These are phyloP conservation scores for Drosophila nigromelanica DNA, from an alignment of 1,140 invertebrate genomes.

Conservation along the genomic window DNA sequence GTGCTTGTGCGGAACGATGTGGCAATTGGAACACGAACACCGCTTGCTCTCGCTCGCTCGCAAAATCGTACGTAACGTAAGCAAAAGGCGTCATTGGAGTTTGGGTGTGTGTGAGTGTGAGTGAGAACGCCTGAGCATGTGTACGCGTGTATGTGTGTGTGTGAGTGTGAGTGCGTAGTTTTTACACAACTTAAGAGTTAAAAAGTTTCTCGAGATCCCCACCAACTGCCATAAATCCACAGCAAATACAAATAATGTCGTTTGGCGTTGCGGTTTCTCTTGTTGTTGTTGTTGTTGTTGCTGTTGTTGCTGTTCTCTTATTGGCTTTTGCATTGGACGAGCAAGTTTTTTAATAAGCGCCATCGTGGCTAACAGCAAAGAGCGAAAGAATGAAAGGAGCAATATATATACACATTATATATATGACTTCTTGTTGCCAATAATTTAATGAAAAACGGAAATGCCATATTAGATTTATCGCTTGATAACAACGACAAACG, in stretches of 20 bases:
- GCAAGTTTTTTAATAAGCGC: constrained; percentile 73
- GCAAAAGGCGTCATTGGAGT: constrained; percentile 35
- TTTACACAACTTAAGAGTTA: constrained; percentile 30
- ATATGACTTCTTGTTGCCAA: constrained; percentile 56
- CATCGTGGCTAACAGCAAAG: constrained; percentile 26
- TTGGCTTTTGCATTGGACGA: constrained; percentile 27
- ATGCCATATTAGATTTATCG: constrained; percentile 73
- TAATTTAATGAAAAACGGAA: constrained; percentile 79
- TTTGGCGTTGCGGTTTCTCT: constrained; percentile 28
- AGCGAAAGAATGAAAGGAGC: neutral
- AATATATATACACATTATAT: constrained; percentile 6
- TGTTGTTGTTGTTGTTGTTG: constrained; percentile 39
- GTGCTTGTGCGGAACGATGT: constrained; percentile 54
- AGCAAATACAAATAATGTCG: constrained; percentile 70
- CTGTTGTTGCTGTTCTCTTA: constrained; percentile 20
- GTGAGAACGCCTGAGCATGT: constrained; percentile 1
- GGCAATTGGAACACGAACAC: constrained; percentile 49
- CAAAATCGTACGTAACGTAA: constrained; percentile 57
- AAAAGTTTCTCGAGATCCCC: constrained; percentile 33
- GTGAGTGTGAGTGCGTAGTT: constrained; percentile 19
- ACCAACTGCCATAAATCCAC: constrained; percentile 52
- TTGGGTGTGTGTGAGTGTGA: neutral
- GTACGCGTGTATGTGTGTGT: neutral
- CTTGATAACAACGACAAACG: constrained; percentile 52
- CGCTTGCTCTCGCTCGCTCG: constrained; percentile 35